Conservation (phyloP, 2,888 invertebrate genomes). For the Drosophila yooni region DNA sequence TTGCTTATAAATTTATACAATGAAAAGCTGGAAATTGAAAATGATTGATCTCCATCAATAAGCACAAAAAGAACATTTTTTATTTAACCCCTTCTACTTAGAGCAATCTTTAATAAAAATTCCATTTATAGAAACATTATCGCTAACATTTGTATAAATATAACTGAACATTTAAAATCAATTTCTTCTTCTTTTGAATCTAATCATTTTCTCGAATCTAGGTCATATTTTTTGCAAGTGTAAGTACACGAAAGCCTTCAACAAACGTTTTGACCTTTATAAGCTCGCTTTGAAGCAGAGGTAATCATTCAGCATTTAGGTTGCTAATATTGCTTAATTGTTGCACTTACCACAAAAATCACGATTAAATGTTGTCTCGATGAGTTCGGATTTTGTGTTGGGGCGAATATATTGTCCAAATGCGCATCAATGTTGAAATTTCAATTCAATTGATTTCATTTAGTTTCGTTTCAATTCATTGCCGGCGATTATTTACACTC, state of each 20-base stretch:
- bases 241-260: background rate
- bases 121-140: background rate
- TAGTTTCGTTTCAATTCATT: slow-evolving; percentile 43
- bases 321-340: slow-evolving; percentile 35
- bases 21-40: background rate
- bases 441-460: slow-evolving; percentile 46
- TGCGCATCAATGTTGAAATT: slow-evolving; percentile 38
- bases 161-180: background rate
- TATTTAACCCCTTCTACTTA: background rate
- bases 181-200: background rate
- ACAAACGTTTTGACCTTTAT: slow-evolving; percentile 35
- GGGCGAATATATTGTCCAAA: slow-evolving; percentile 17
- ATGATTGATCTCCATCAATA: background rate
- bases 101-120: background rate
- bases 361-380: background rate
- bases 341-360: slow-evolving; percentile 48
- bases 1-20: background rate
- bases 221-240: background rate
- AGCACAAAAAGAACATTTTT: background rate
- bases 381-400: slow-evolving; percentile 9
- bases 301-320: slow-evolving; percentile 6
- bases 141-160: too few species aligned
- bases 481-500: slow-evolving; percentile 65
- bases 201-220: background rate
- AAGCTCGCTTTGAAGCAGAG: slow-evolving; percentile 5